phyloP scores from a whole-genome alignment of 1,140 invertebrate genomes.

The Drosophila ficusphila region DNA sequence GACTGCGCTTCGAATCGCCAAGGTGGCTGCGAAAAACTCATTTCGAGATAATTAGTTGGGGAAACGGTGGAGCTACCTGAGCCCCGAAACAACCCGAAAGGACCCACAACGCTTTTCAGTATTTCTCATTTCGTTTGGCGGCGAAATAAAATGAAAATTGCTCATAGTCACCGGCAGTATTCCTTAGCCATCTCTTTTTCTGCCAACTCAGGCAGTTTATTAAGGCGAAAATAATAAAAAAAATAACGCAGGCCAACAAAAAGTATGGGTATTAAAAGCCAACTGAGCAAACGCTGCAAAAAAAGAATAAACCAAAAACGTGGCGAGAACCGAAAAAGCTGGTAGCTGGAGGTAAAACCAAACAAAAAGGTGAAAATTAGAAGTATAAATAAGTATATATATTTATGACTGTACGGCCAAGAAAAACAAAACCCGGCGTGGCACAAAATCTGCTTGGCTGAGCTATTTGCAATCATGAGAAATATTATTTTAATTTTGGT shows the following conservation, averaged over 20 bases:
- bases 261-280: conserved; percentile 31
- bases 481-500: conserved; percentile 79
- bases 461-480: conserved; percentile 76
- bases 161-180: conserved; percentile 51
- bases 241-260: conserved; percentile 23
- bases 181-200: conserved; percentile 54
- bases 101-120: conserved; percentile 30
- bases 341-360: conserved; percentile 27
- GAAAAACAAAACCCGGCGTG: conserved; percentile 19
- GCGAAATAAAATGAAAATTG: conserved; percentile 46
- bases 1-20: conserved; percentile 26
- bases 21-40: conserved; percentile 39
- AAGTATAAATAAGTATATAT: conserved; percentile 51
- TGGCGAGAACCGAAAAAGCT: conserved; percentile 7
- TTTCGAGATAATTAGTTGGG: conserved; percentile 70
- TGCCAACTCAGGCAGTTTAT: conserved; percentile 69
- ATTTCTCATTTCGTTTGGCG: conserved; percentile 41
- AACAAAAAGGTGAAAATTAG: conserved; percentile 75
- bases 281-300: conserved; percentile 53
- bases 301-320: conserved; percentile 74
- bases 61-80: conserved; percentile 11
- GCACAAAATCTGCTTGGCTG: conserved; percentile 50
- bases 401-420: conserved; percentile 8
- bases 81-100: not conserved
- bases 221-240: conserved; percentile 60